A percentile compares a stretch with the other conserved stretches of the same genome.
These are phyloP conservation scores for Rhineura floridana DNA, from an alignment of 2,113 vertebrate species.

Conservation along the genomic window DNA sequence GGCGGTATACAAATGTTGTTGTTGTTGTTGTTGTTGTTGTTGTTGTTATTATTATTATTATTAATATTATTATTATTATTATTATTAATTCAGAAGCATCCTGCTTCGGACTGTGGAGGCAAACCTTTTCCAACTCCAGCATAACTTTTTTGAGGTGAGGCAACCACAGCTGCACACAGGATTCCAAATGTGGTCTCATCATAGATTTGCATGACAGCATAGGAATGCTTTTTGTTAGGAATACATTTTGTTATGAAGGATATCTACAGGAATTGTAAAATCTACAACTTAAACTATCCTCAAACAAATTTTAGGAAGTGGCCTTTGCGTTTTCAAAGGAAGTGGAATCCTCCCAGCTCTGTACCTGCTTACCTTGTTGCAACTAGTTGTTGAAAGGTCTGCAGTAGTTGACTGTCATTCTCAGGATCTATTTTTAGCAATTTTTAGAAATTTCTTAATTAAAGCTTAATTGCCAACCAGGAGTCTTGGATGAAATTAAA, in stretches of 20 bases:
- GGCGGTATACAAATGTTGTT: no score
- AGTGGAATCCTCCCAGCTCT: not conserved
- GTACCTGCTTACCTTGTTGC: not conserved
- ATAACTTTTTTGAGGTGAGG: no score
- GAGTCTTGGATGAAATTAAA: not conserved
- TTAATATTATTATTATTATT: no score
- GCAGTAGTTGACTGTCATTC: not conserved
- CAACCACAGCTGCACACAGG: no score
- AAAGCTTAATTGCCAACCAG: not conserved
- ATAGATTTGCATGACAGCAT: no score
- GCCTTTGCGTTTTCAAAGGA: not conserved
- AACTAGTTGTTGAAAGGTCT: not conserved
- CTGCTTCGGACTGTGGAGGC: no score
- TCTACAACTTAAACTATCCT: not conserved
- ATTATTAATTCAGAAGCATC: no score
- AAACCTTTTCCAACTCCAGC: no score
- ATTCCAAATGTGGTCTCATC: no score
- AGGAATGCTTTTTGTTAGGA: no score
- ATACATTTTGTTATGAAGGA: not conserved
- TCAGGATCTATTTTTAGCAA: not conserved
- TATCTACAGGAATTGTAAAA: not conserved
- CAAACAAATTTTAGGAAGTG: not conserved
- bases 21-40: no score
- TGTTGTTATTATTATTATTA: no score
- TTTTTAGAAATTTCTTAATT: not conserved